Evolutionary conservation across 2,888 invertebrate genomes (phyloP), one percentile per base, ranked within the genome.

Genomic region (Xiphydria camelus): DNA sequence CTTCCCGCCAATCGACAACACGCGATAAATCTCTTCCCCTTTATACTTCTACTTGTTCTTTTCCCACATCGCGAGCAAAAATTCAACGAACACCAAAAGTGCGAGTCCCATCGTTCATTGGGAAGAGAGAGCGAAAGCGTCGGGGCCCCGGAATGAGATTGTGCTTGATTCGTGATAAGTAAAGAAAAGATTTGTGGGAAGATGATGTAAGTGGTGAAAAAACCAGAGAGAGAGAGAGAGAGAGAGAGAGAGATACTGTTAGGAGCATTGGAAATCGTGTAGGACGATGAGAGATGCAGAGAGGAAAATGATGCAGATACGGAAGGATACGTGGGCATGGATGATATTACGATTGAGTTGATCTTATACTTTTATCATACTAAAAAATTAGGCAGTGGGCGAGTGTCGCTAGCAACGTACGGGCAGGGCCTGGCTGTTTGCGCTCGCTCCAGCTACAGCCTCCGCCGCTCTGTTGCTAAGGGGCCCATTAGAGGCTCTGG

Each of bases 401-500:
- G 68, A 69, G 55, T 70, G 68, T 71, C 70, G 70, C 60, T 67
- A 70, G 73, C 73, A 73, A 73, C 73, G 72, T 73, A 73, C 73
- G 72, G 68, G 68, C 69, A 71, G 70, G 70, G 73, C 73, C 70
- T 69, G 70, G 72, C 72, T 71, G 71, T 72, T 66, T 62, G 69
- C 66, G 64, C 64, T 70, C 69, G 67, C 69, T 68, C 68, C 71
- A 68, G 70, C 68, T 63, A 68, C 68, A 70, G 71, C 70, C 70
- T 69, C 68, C 70, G 68, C 68, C 71, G 65, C 64, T 64, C 69
- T 59, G 70, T 73, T 68, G 71, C 70, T 64, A 64, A 55, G 54
- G 55, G 53, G 54, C 55, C 57, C 50, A 41, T 57, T 62, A 59
- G 59, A 59, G 59, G 61, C 45, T 53, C 50, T 55, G 42, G 42